phyloP scores from a whole-genome alignment of 2,113 vertebrate genomes.

The Phalacrocorax brasilianus region DNA sequence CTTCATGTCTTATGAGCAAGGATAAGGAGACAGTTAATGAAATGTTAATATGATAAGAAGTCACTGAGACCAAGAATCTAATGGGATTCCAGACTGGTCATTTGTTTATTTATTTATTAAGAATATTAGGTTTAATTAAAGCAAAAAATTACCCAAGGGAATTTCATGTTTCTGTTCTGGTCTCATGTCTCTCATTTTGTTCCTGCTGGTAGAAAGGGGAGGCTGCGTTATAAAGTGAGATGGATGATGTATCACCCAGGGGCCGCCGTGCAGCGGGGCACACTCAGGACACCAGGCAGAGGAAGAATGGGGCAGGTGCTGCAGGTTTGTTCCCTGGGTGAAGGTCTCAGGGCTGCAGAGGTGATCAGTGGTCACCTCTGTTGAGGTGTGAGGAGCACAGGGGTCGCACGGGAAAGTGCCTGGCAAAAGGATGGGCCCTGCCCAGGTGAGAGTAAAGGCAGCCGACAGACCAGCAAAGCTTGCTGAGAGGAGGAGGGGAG shows the following conservation, averaged over 20 bases:
- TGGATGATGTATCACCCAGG: not conserved
- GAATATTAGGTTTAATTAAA: slow-evolving; percentile 10
- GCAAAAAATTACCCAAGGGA: not conserved
- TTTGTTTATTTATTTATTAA: not conserved
- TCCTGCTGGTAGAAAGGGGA: not conserved
- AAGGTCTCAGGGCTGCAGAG: not conserved
- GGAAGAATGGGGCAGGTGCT: not conserved
- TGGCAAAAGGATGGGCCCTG: not conserved
- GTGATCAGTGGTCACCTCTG: not conserved
- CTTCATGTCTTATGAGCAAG: not conserved
- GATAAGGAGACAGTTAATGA: not conserved
- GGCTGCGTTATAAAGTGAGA: not conserved
- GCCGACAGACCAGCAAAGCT: not conserved
- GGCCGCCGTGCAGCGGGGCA: not conserved
- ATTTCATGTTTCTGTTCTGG: not conserved
- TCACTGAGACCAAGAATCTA: not conserved
- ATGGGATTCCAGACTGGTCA: not conserved
- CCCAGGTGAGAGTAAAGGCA: not conserved
- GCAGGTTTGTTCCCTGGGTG: not conserved
- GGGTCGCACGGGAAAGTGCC: not conserved
- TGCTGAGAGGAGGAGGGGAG: not conserved
- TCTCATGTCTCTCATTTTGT: not conserved
- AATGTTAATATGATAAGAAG: not conserved
- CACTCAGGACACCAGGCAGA: not conserved
- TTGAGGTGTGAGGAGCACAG: not conserved